Percentiles rank a stretch among this genome's conserved stretches.
Conservation (phyloP, 1,140 invertebrate genomes). For the Leptonema lineaticorne region DNA sequence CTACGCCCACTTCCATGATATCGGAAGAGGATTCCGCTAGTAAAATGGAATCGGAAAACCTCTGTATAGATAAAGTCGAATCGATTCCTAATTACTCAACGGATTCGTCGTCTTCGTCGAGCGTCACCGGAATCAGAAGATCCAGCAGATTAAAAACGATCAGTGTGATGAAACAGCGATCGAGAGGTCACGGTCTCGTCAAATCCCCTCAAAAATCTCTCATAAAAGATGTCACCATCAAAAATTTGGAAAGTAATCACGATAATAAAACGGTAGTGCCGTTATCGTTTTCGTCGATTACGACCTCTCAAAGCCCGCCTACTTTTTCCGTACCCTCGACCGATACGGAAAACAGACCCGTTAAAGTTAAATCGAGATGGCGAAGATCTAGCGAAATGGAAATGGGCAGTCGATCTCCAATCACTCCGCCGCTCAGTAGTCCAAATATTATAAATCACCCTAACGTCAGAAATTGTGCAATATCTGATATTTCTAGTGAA, state of each 20-base stretch:
- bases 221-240: slow-evolving; percentile 38
- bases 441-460: slow-evolving; percentile 43
- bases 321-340: slow-evolving; percentile 53
- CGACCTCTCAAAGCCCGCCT: slow-evolving; percentile 43
- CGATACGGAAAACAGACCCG: slow-evolving; percentile 63
- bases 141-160: slow-evolving; percentile 63
- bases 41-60: slow-evolving; percentile 30
- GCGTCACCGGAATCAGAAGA: slow-evolving; percentile 54
- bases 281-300: background rate
- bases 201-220: slow-evolving; percentile 53
- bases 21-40: slow-evolving; percentile 48
- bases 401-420: slow-evolving; percentile 60
- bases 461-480: no score
- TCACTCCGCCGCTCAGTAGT: slow-evolving; percentile 49
- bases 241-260: slow-evolving; percentile 17
- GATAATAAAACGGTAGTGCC: background rate
- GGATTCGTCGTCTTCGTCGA: slow-evolving; percentile 52
- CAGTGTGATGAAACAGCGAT: slow-evolving; percentile 58
- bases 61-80: slow-evolving; percentile 42
- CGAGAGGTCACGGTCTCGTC: slow-evolving; percentile 60
- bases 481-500: slow-evolving; percentile 45
- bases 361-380: slow-evolving; percentile 87
- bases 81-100: slow-evolving; percentile 45
- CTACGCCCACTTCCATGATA: slow-evolving; percentile 52
- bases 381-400: slow-evolving; percentile 79